These are phyloP conservation scores for Athalia rosae DNA, from an alignment of 2,888 invertebrate species.

Conservation along the genomic window DNA sequence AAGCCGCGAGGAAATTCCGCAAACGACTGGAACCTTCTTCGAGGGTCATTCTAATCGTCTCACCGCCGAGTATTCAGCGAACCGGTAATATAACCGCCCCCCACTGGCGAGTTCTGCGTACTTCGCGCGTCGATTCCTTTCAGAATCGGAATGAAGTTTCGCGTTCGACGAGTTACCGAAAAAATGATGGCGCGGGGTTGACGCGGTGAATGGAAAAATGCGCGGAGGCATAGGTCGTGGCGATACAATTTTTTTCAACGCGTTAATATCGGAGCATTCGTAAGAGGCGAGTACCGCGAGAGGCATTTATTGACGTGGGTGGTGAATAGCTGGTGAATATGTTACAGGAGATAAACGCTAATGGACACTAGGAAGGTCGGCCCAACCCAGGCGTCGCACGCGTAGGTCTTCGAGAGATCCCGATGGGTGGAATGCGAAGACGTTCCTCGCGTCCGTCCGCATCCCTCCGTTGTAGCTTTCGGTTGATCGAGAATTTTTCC, in stretches of 20 bases:
- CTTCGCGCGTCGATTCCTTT: no score
- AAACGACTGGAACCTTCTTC: no score
- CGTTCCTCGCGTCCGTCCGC: not conserved
- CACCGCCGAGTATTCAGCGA: no score
- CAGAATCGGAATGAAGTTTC: no score
- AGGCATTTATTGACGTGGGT: slow-evolving; percentile 38
- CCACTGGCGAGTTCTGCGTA: no score
- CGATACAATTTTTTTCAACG: not conserved
- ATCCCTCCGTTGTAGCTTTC: slow-evolving; percentile 23
- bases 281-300: not conserved
- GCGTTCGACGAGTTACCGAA: no score
- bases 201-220: no score
- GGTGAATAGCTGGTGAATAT: slow-evolving; percentile 35
- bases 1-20: no score
- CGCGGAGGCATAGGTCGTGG: no score
- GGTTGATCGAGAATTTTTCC: not conserved
- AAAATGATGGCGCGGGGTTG: no score
- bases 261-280: not conserved
- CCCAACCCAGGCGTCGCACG: slow-evolving; percentile 7
- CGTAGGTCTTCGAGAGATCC: slow-evolving; percentile 38
- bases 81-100: no score
- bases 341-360: slow-evolving; percentile 40
- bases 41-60: no score
- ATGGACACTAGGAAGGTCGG: slow-evolving; percentile 29
- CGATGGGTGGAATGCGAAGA: slow-evolving; percentile 21